Percentiles rank a stretch among this genome's conserved stretches.
These are phyloP conservation scores for Andricus quercusramuli DNA, from an alignment of 2,888 invertebrate genomes.

Conservation along the genomic window DNA sequence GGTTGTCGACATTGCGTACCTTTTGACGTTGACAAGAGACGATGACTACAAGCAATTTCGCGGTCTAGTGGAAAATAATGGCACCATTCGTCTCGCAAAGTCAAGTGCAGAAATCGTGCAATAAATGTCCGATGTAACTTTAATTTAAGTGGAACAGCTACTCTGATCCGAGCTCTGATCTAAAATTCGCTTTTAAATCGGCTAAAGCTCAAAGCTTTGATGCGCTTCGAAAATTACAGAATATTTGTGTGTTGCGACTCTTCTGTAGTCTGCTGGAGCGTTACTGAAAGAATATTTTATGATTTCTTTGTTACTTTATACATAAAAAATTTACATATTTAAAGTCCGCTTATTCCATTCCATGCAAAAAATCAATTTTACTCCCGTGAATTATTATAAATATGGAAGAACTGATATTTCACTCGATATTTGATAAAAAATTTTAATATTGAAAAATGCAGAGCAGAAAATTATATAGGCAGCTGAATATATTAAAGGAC, in stretches of 20 bases:
- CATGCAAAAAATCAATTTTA: no score
- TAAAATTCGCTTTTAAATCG: not conserved
- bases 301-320: not conserved
- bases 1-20: no score
- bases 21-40: not conserved
- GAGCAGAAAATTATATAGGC: no score
- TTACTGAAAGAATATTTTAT: not conserved
- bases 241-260: not conserved
- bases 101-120: slow-evolving; percentile 11
- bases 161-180: slow-evolving; percentile 12
- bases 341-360: not conserved
- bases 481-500: no score
- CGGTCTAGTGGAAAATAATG: slow-evolving; percentile 23
- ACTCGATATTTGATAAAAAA: no score
- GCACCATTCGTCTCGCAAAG: slow-evolving; percentile 14
- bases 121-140: slow-evolving; percentile 11
- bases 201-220: not conserved
- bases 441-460: no score
- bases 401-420: no score
- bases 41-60: slow-evolving; percentile 8
- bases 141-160: slow-evolving; percentile 17
- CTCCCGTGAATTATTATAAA: no score
- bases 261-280: not conserved
- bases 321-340: not conserved
- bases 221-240: not conserved